Conservation (phyloP, 2,888 invertebrate genomes). For the Nyleta sp. region DNA sequence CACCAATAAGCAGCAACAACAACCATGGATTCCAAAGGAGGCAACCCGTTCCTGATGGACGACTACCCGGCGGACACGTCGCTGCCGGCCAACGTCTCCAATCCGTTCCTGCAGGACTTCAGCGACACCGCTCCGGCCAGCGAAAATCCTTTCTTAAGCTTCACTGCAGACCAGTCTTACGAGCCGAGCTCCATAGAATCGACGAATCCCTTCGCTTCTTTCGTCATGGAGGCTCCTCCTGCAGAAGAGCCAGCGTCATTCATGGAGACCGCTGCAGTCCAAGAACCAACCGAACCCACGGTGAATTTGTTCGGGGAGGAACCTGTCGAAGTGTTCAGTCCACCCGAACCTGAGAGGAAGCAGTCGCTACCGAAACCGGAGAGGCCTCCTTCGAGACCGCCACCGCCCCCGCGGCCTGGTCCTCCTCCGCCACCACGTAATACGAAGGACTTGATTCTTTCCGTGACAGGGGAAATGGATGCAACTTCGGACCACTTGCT, state of each 20-base stretch:
- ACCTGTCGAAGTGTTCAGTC: constrained; percentile 36
- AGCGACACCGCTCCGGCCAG: constrained; percentile 80
- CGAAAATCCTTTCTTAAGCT: constrained; percentile 79
- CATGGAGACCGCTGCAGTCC: constrained; percentile 53
- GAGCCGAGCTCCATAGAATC: constrained; percentile 73
- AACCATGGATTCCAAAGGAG: constrained; percentile 85
- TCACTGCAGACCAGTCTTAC: constrained; percentile 72
- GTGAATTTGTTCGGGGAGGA: constrained; percentile 65
- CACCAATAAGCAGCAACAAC: background rate
- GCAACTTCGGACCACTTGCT: constrained; percentile 92
- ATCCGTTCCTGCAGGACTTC: constrained; percentile 87
- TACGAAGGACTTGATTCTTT: constrained; percentile 92
- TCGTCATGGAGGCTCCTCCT: constrained; percentile 72
- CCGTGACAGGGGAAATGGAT: constrained; percentile 94
- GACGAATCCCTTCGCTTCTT: constrained; percentile 81
- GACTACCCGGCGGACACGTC: constrained; percentile 84
- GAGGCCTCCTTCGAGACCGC: constrained; percentile 74
- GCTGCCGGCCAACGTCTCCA: constrained; percentile 84
- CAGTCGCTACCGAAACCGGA: constrained; percentile 48
- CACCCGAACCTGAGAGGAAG: constrained; percentile 45
- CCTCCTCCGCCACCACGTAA: constrained; percentile 88
- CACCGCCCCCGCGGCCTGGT: constrained; percentile 84
- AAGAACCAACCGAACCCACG: constrained; percentile 11
- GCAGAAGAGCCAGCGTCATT: constrained; percentile 57
- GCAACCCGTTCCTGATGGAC: constrained; percentile 93